These are phyloP conservation scores for Yponomeuta evonymella DNA, from an alignment of 2,888 invertebrate genomes.

Conservation along the genomic window DNA sequence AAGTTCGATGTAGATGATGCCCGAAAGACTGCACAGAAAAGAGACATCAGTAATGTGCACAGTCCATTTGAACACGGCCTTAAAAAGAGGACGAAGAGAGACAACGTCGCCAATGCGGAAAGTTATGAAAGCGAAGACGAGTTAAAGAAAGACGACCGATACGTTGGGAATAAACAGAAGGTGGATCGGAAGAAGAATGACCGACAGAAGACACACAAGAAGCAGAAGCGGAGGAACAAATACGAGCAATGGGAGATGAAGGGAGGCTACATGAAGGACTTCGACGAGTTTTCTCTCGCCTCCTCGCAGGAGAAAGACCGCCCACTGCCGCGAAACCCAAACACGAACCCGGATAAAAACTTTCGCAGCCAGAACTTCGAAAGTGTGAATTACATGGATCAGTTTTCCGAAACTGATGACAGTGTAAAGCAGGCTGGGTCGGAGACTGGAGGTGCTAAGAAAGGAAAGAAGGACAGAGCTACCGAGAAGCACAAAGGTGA, in stretches of 20 bases:
- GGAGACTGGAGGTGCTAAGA: neutral
- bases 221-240: slow-evolving; percentile 60
- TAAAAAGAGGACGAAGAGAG: slow-evolving; percentile 39
- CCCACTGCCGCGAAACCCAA: slow-evolving; percentile 6
- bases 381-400: slow-evolving; percentile 31
- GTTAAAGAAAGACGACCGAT: slow-evolving; percentile 58
- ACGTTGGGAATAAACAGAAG: slow-evolving; percentile 45
- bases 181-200: slow-evolving; percentile 54
- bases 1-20: slow-evolving; percentile 22
- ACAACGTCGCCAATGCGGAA: slow-evolving; percentile 29
- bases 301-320: slow-evolving; percentile 42
- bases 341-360: slow-evolving; percentile 33
- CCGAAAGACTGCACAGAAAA: neutral
- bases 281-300: slow-evolving; percentile 47
- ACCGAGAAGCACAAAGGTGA: slow-evolving; percentile 24
- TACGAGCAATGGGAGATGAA: slow-evolving; percentile 69
- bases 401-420: slow-evolving; percentile 31
- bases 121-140: slow-evolving; percentile 50
- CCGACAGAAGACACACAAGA: slow-evolving; percentile 54
- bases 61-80: slow-evolving; percentile 53
- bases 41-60: slow-evolving; percentile 40
- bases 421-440: slow-evolving; percentile 13
- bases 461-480: slow-evolving; percentile 29
- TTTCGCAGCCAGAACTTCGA: slow-evolving; percentile 32
- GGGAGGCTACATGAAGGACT: slow-evolving; percentile 58